These are phyloP conservation scores for Gymnogyps californianus DNA, from an alignment of 2,113 vertebrate species.

Conservation along the genomic window DNA sequence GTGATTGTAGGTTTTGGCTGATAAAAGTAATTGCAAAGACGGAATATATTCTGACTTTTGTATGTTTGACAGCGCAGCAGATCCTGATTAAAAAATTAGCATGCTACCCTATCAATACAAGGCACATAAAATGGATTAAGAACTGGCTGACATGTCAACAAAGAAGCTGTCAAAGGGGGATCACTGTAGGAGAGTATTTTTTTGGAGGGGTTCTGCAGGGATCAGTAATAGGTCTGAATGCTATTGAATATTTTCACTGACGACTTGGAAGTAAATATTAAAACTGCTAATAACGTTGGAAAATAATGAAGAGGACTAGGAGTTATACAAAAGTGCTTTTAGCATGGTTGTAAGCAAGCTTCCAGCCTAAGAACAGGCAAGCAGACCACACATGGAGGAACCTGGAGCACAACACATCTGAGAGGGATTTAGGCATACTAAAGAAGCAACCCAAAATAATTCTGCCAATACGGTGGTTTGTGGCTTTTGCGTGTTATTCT, in stretches of 20 bases:
- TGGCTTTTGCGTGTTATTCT: not conserved
- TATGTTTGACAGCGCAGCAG: not conserved
- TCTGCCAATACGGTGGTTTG: not conserved
- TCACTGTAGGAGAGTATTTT: not conserved
- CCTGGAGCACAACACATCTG: not conserved
- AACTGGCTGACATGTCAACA: constrained; percentile 15
- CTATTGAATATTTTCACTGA: not conserved
- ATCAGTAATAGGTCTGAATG: not conserved
- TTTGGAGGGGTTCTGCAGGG: not conserved
- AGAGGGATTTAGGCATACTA: not conserved
- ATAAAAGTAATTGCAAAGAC: constrained; percentile 52
- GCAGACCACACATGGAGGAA: not conserved
- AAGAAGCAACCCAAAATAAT: not conserved
- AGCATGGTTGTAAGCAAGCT: not conserved
- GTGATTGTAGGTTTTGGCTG: constrained; percentile 29
- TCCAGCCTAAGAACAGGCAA: not conserved
- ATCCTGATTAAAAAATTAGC: constrained; percentile 50
- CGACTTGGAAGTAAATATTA: constrained; percentile 14
- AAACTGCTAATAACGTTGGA: not conserved
- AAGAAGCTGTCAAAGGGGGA: constrained; percentile 28
- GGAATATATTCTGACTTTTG: constrained; percentile 8
- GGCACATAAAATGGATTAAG: constrained; percentile 12
- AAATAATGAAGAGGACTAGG: not conserved
- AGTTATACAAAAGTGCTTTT: not conserved
- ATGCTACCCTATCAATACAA: constrained; percentile 27